Evolutionary conservation across 2,888 invertebrate species (phyloP).

Genomic region (Pammene fasciana): DNA sequence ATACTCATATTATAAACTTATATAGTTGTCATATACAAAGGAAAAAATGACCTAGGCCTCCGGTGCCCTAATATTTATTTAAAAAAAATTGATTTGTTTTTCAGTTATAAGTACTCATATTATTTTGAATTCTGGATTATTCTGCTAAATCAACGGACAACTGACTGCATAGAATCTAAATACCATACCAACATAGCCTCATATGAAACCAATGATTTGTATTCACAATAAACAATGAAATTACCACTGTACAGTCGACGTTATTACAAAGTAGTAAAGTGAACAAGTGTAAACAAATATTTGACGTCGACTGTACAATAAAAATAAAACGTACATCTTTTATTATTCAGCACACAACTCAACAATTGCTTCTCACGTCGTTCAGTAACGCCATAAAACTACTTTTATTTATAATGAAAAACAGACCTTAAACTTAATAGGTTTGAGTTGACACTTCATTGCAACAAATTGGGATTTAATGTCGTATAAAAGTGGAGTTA

Average conservation of each 20-base stretch:
- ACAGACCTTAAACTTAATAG: no score
- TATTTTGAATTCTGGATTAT: neutral
- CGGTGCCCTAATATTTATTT: no score
- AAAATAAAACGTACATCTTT: neutral
- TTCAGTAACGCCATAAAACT: neutral
- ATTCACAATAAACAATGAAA: constrained; percentile 32
- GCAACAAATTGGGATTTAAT: no score
- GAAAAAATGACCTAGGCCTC: no score
- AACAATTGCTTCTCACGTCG: constrained; percentile 7
- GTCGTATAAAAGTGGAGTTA: neutral
- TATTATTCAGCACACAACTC: constrained; percentile 25
- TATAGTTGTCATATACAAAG: no score
- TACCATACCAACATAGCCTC: neutral
- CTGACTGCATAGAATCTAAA: neutral
- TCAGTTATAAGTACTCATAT: no score
- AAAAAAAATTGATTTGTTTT: no score
- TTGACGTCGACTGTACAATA: no score
- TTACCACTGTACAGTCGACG: constrained; percentile 5
- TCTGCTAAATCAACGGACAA: neutral
- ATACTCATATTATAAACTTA: no score
- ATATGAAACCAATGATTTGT: constrained; percentile 19
- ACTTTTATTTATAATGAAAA: neutral
- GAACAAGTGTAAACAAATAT: no score
- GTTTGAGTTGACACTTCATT: no score
- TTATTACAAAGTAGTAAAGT: no score